A percentile compares a stretch with the other conserved stretches of the same genome.
Conservation (phyloP, 1,140 invertebrate genomes). For the Lethrus apterus region DNA sequence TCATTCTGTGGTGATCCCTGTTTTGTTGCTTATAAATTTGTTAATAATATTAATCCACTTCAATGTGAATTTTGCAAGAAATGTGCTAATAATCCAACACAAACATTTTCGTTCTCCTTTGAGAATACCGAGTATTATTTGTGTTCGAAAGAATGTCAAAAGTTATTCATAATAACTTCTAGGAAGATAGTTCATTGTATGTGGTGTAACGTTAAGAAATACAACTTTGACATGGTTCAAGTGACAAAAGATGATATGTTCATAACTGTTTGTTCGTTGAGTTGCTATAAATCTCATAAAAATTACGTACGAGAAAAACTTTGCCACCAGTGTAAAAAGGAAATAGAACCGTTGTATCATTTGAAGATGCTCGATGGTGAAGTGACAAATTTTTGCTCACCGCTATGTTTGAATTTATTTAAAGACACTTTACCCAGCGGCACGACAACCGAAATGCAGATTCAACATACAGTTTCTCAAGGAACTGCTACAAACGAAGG, state of each 20-base stretch:
- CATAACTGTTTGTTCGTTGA: constrained; percentile 84
- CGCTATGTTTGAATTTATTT: constrained; percentile 5
- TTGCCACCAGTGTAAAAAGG: constrained; percentile 75
- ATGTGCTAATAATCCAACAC: constrained; percentile 64
- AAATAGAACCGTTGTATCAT: constrained; percentile 76
- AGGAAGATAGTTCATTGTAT: constrained; percentile 87
- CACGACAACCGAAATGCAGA: too few species aligned
- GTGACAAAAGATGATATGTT: constrained; percentile 54
- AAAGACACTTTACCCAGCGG: constrained; percentile 2
- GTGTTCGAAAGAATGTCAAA: constrained; percentile 80
- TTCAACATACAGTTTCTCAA: background rate
- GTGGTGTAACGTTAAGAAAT: constrained; percentile 94
- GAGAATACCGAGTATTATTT: constrained; percentile 65
- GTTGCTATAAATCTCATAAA: constrained; percentile 50
- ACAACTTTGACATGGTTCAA: constrained; percentile 95
- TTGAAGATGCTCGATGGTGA: constrained; percentile 89
- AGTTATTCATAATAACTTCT: constrained; percentile 80
- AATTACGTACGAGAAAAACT: background rate
- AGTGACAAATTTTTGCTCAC: constrained; percentile 83
- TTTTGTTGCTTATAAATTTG: constrained; percentile 88
- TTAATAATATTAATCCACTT: constrained; percentile 75
- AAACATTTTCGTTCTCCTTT: constrained; percentile 65
- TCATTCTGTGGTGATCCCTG: constrained; percentile 86
- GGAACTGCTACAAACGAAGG: background rate
- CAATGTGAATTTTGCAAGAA: constrained; percentile 80